Evolutionary conservation across 2,888 invertebrate genomes (phyloP).

Genomic region (Cybosia mesomella): DNA sequence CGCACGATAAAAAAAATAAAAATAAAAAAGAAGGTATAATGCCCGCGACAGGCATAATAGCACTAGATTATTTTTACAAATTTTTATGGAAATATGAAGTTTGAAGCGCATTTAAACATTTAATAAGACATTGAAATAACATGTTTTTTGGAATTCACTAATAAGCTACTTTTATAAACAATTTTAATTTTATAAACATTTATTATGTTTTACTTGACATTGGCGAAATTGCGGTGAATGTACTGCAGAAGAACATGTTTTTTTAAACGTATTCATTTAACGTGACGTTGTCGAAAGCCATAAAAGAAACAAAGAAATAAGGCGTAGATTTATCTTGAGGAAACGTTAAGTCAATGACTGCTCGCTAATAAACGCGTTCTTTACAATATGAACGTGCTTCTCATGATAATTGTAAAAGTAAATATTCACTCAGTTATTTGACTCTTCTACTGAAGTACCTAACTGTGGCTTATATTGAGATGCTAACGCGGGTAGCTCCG

Average conservation of each 20-base stretch:
- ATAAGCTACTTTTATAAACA: too few relatives aligned
- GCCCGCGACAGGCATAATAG: not conserved
- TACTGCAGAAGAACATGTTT: too few relatives aligned
- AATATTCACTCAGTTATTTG: conserved; percentile 5
- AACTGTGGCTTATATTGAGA: not conserved
- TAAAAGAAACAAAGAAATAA: conserved; percentile 6
- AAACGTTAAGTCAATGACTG: conserved; percentile 10
- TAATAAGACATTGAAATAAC: not conserved
- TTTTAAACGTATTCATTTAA: not conserved
- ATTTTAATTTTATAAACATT: too few relatives aligned
- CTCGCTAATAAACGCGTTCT: conserved; percentile 14
- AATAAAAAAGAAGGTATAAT: too few relatives aligned
- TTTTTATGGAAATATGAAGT: not conserved
- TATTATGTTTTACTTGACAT: too few relatives aligned
- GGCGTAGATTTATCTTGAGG: not conserved
- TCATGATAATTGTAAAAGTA: conserved; percentile 1
- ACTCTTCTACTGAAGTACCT: not conserved
- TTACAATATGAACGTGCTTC: conserved; percentile 12
- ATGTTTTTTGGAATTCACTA: too few relatives aligned
- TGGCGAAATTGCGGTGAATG: too few relatives aligned
- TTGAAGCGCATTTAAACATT: conserved; percentile 4
- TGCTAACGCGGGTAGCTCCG: not conserved
- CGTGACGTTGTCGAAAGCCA: conserved; percentile 5
- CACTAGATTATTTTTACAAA: not conserved
- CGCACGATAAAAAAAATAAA: too few relatives aligned